Conservation (phyloP, 53 echinoderm and acorn worm species). For the Antedon mediterranea region DNA sequence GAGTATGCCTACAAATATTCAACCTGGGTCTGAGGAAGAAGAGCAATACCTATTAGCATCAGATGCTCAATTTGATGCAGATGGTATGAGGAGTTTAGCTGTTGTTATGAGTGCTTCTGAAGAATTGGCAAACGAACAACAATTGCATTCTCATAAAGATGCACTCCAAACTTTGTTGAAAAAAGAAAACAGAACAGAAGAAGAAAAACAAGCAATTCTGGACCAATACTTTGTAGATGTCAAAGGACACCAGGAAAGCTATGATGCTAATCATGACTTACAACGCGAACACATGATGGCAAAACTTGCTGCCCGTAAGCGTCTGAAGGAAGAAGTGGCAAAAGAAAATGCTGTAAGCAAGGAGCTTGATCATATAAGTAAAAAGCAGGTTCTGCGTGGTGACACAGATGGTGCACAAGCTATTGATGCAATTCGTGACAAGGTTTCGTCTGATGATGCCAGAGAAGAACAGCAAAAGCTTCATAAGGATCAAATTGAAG, state of each 20-base stretch:
- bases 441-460: slow-evolving; percentile 43
- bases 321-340: slow-evolving; percentile 55
- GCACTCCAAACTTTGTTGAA: slow-evolving; percentile 19
- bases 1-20: slow-evolving; percentile 22
- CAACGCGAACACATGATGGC: slow-evolving; percentile 54
- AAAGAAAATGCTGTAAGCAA: slow-evolving; percentile 68
- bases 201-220: slow-evolving; percentile 28
- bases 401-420: slow-evolving; percentile 56
- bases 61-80: slow-evolving; percentile 58
- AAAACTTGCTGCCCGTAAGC: slow-evolving; percentile 73
- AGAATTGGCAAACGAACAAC: slow-evolving; percentile 34
- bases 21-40: slow-evolving; percentile 45
- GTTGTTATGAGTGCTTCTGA: slow-evolving; percentile 52
- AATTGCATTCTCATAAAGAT: slow-evolving; percentile 26
- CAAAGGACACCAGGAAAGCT: slow-evolving; percentile 20
- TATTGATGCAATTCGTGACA: slow-evolving; percentile 43
- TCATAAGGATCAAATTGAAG: slow-evolving; percentile 51
- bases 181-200: not conserved
- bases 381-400: slow-evolving; percentile 84
- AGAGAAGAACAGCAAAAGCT: slow-evolving; percentile 41
- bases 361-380: slow-evolving; percentile 87
- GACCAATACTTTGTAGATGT: slow-evolving; percentile 43
- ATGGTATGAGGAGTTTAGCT: slow-evolving; percentile 42
- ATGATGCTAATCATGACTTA: slow-evolving; percentile 14
- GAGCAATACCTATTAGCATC: slow-evolving; percentile 35